Conservation (phyloP, 2,113 vertebrate genomes). For the Notechis scutatus region DNA sequence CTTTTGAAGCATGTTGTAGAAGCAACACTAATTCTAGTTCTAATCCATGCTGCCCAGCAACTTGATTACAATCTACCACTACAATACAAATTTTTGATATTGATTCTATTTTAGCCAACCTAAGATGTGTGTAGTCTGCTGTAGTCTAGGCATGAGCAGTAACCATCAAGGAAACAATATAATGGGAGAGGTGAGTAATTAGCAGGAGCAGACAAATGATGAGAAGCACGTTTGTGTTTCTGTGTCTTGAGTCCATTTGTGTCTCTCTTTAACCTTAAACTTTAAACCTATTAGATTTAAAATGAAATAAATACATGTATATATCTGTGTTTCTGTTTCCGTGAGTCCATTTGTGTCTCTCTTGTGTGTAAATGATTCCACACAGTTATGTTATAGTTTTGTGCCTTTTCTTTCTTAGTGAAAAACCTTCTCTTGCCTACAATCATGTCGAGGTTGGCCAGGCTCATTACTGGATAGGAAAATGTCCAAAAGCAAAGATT, state of each 20-base stretch:
- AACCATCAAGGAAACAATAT: background rate
- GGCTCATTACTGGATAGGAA: background rate
- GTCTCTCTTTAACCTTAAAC: too few relatives aligned
- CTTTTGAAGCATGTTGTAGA: background rate
- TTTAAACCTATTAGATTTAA: too few relatives aligned
- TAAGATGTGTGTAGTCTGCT: background rate
- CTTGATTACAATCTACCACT: background rate
- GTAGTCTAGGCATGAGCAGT: background rate
- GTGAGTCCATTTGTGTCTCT: background rate
- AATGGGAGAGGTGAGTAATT: background rate
- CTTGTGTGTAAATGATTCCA: background rate
- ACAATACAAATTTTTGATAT: background rate
- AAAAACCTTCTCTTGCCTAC: background rate
- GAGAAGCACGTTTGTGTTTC: background rate
- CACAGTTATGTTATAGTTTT: background rate
- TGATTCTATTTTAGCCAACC: background rate
- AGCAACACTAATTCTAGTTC: background rate
- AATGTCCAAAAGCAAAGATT: background rate
- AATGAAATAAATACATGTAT: too few relatives aligned
- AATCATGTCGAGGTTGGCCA: background rate
- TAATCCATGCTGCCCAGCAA: background rate
- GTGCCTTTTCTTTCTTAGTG: background rate
- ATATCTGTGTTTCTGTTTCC: background rate
- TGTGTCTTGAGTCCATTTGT: too few relatives aligned
- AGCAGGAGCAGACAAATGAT: background rate